phyloP scores from a whole-genome alignment of 1,140 invertebrate species.

The Drosophila punjabiensis region DNA sequence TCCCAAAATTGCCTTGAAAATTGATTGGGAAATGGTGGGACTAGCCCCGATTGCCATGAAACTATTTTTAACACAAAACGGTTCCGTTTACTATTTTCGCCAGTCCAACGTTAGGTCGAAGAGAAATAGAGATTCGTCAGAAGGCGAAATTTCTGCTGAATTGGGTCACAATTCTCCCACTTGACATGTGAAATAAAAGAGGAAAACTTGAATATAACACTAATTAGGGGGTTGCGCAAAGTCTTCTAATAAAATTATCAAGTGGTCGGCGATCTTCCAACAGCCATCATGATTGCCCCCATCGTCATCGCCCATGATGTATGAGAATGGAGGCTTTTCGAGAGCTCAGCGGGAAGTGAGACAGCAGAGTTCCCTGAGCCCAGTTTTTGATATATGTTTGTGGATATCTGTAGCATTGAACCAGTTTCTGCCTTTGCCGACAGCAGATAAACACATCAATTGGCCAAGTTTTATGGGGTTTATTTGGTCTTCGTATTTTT shows the following conservation, averaged over 20 bases:
- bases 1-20: slow-evolving; percentile 56
- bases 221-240: slow-evolving; percentile 65
- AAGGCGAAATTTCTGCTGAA: slow-evolving; percentile 41
- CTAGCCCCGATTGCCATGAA: slow-evolving; percentile 34
- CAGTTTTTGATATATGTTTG: slow-evolving; percentile 30
- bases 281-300: slow-evolving; percentile 22
- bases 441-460: slow-evolving; percentile 59
- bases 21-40: slow-evolving; percentile 65
- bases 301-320: slow-evolving; percentile 45
- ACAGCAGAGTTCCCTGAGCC: slow-evolving; percentile 14
- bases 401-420: slow-evolving; percentile 46
- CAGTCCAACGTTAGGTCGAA: neutral
- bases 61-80: slow-evolving; percentile 56
- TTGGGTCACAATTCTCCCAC: slow-evolving; percentile 61
- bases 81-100: slow-evolving; percentile 55
- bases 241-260: slow-evolving; percentile 67
- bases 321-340: slow-evolving; percentile 50
- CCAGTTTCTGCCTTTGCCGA: slow-evolving; percentile 11
- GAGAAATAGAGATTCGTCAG: slow-evolving; percentile 12
- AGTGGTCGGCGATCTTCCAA: slow-evolving; percentile 51
- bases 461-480: slow-evolving; percentile 44
- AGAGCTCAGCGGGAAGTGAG: slow-evolving; percentile 41
- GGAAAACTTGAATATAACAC: slow-evolving; percentile 51
- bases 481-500: slow-evolving; percentile 33
- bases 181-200: slow-evolving; percentile 50